Evolutionary conservation across 2,113 vertebrate species (phyloP).

Genomic region (Diglossa brunneiventris): DNA sequence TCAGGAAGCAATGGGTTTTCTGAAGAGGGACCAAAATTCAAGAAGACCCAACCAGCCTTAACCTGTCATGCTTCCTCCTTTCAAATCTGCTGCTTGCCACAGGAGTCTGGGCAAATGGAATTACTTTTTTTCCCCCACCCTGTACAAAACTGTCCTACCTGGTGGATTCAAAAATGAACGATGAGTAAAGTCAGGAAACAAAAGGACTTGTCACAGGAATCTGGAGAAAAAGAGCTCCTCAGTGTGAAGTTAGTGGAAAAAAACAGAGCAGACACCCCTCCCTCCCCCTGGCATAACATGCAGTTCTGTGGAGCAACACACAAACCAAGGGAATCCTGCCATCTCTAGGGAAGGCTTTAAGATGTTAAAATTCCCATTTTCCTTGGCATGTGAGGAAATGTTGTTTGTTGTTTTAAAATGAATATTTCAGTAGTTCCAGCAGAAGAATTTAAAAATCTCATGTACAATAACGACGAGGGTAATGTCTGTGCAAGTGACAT

Average conservation of each 20-base stretch:
- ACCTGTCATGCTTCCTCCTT: background rate
- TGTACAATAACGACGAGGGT: background rate
- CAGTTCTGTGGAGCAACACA: background rate
- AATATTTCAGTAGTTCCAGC: background rate
- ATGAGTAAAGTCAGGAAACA: background rate
- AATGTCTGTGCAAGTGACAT: background rate
- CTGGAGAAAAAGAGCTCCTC: background rate
- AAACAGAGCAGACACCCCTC: accelerated
- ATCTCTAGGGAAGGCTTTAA: constrained; percentile 26
- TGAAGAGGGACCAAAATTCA: background rate
- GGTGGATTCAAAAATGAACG: background rate
- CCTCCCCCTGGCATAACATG: background rate
- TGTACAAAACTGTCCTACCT: background rate
- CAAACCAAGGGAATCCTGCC: constrained; percentile 7
- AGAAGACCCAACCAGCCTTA: background rate
- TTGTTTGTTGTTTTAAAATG: background rate
- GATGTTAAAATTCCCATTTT: background rate
- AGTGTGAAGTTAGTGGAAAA: constrained; percentile 27
- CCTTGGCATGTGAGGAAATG: background rate
- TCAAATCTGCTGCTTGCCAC: background rate
- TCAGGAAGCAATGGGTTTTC: background rate
- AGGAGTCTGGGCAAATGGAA: background rate
- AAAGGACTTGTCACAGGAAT: background rate
- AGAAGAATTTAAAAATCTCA: background rate
- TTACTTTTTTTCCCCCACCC: background rate